Evolutionary conservation across 2,113 vertebrate genomes (phyloP).

Genomic region (Brienomyrus brachyistius): DNA sequence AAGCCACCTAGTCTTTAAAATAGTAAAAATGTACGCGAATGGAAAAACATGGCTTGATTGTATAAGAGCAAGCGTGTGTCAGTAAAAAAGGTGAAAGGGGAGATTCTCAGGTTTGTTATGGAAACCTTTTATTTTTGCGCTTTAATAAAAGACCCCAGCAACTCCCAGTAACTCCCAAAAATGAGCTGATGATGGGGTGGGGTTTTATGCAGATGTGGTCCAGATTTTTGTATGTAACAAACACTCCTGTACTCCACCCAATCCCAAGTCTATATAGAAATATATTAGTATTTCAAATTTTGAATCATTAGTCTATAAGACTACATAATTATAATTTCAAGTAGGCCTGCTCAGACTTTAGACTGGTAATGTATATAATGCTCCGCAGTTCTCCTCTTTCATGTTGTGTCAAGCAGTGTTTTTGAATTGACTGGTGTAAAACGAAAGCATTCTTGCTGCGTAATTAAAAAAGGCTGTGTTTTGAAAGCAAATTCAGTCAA

Average conservation of each 20-base stretch:
- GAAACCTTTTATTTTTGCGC: not conserved
- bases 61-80: too few species aligned
- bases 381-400: not conserved
- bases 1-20: not conserved
- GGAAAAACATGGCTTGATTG: not conserved
- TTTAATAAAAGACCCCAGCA: not conserved
- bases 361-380: not conserved
- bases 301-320: not conserved
- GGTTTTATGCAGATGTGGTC: not conserved
- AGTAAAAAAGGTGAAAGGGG: not conserved
- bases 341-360: not conserved
- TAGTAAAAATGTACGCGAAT: not conserved
- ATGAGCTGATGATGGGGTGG: not conserved
- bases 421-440: not conserved
- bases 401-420: not conserved
- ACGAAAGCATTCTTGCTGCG: not conserved
- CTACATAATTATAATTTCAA: not conserved
- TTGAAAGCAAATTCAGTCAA: not conserved
- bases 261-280: not conserved
- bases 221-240: not conserved
- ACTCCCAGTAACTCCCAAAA: not conserved
- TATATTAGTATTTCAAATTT: not conserved
- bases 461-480: not conserved
- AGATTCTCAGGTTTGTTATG: not conserved
- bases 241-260: not conserved